phyloP scores from a whole-genome alignment of 37 sponge, comb jelly and placozoan genomes.

The Halisarca cf. caerulea region DNA sequence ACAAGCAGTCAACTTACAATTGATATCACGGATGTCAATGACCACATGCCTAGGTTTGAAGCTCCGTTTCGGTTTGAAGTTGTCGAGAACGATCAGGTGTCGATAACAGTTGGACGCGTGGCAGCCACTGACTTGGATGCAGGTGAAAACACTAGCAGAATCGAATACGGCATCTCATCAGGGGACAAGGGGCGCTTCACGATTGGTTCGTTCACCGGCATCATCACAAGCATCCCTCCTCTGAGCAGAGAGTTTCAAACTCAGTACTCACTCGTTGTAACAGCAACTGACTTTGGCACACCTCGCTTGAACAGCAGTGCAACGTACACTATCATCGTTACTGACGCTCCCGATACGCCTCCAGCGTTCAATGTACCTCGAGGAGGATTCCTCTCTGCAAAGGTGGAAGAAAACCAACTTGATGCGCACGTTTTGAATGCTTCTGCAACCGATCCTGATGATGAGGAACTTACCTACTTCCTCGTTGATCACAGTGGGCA shows the following conservation, averaged over 20 bases:
- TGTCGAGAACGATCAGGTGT: constrained; percentile 35
- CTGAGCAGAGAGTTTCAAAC: constrained; percentile 9
- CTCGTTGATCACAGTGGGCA: neutral
- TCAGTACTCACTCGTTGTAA: neutral
- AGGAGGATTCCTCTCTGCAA: neutral
- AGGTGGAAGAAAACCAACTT: constrained; percentile 18
- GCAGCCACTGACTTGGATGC: neutral
- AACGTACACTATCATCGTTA: neutral
- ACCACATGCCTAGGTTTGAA: constrained; percentile 46
- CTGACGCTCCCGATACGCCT: constrained; percentile 8
- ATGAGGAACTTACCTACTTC: constrained; percentile 3
- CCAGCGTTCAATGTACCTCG: constrained; percentile 3
- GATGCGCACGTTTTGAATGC: neutral
- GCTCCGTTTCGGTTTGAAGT: constrained; percentile 10
- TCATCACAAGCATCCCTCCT: constrained; percentile 39
- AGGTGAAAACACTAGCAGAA: constrained; percentile 6
- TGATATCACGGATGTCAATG: constrained; percentile 66
- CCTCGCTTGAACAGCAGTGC: neutral
- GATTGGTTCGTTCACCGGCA: constrained; percentile 36
- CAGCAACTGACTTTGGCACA: neutral
- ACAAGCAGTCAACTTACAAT: constrained; percentile 26
- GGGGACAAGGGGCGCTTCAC: constrained; percentile 11
- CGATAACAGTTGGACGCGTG: neutral
- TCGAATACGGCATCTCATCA: neutral
- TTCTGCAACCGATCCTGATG: constrained; percentile 16